Base-by-base conservation (phyloP, 1,140 invertebrate species). In the Drosophila paulistorum region DNA sequence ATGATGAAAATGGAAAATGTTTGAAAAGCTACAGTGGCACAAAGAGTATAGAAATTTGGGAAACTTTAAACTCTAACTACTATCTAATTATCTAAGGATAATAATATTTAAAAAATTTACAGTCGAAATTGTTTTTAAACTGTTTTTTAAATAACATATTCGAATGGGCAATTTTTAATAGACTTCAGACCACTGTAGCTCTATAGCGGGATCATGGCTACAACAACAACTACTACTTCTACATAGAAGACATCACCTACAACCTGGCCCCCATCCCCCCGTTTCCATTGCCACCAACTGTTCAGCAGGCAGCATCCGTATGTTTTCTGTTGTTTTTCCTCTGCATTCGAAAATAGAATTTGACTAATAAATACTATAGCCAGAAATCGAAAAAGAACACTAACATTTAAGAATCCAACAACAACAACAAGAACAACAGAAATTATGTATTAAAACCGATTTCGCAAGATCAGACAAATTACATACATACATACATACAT, bases 361-460 rank as follows among this genome's bases (percentile, higher is more conserved):
- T 90, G 87, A 87, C 87, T 90, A 90, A 90, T 89, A 90, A 91
- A 90, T 89, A 87, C 84, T 87, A 87, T 89, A 89, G 84, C 61
- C 77, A 81, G 73, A 89, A 78, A 80, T 84, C 74, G 77, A 80
- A 81, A 77, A 71, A 78, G 77, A 64, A 37, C 68, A 84, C 74
- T 65, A 72, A 79, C 57, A 75, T 59, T 42, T n/a, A 62, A 39
- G 37, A 39, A 11, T 39, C 37, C 37, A 39, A 39, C 11, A 13
- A 39, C 11, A 13, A 39, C 37, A 11, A 39, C 11, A 39, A 39
- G 10, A 13, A 39, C 37, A 39, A 39, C 11, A 39, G 37, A 13
- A 42, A 41, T 23, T 41, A 62, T 62, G 20, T 20, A 23, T 42
- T 23, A 48, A 70, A 66, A 72, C 51, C 10, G 55, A 63, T 79